Base-by-base conservation (phyloP, 2,888 invertebrate species). In the Sesia bembeciformis region DNA sequence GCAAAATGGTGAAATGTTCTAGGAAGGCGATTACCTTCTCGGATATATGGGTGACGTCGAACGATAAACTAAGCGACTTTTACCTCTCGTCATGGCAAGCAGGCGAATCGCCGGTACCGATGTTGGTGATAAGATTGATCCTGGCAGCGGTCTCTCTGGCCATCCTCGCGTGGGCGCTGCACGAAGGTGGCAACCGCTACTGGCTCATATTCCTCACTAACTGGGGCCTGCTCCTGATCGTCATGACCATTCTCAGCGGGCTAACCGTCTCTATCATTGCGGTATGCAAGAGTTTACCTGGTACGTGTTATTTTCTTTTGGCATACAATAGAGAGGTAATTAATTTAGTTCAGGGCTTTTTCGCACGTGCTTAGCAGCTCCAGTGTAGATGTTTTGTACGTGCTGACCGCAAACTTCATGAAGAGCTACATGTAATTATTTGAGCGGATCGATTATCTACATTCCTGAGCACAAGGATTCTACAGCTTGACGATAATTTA, bases 131-230 rank as follows among this genome's bases (percentile, higher is more conserved):
- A 51, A 69, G 89, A 53, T 49, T 81, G 58, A 2, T 81, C 41
- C 61, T 85, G 60, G 63, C 76, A 2, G 58, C 58, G 8, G 53
- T 70, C 40, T 72, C 82, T 4, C 51, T 78, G 50, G 75, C 64
- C 38, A 76, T 86, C 52, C 70, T 86, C 40, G 58, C 61, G 7
- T 88, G 86, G 86, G 79, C 87, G 1, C 52, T 84, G 53, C 57
- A 60, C 5, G 71, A 68, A 40, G 72, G 69, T 0, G 59, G 66
- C 8, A 70, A 58, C 39, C 64, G 68, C 0, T 68, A 70, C 66
- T 88, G 84, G 84, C 63, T 81, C 53, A 72, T 83, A 51, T 89
- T 74, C 65, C 79, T 89, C 56, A 89, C 89, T 38, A 86, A 89
- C 67, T 89, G 89, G 89, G 89, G 87, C 0, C 62, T 86, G 5